phyloP scores from a whole-genome alignment of 1,140 invertebrate genomes.

The Zaprionus africanus region DNA sequence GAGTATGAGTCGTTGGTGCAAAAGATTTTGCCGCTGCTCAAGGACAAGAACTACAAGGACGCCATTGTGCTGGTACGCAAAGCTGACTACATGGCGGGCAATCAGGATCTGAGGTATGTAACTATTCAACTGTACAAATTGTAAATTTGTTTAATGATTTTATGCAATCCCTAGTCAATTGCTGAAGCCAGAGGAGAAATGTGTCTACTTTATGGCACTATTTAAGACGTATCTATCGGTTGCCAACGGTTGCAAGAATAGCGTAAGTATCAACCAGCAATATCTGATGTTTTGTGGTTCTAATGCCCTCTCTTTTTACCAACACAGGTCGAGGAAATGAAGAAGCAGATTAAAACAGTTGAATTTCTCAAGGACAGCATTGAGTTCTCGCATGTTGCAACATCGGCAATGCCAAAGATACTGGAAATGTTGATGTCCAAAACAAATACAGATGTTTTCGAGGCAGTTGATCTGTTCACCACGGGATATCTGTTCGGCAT shows the following conservation, averaged over 20 bases:
- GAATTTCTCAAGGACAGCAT: constrained; percentile 87
- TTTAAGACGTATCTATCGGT: constrained; percentile 73
- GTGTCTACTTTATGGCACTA: constrained; percentile 64
- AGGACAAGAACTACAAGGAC: constrained; percentile 71
- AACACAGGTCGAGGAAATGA: constrained; percentile 69
- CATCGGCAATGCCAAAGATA: constrained; percentile 89
- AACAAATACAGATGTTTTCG: constrained; percentile 90
- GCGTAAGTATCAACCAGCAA: constrained; percentile 47
- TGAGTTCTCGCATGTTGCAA: constrained; percentile 88
- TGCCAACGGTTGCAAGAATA: constrained; percentile 65
- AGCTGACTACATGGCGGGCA: constrained; percentile 67
- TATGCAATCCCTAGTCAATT: constrained; percentile 38
- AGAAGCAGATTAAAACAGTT: constrained; percentile 86
- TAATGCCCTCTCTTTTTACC: not conserved
- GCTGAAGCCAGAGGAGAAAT: constrained; percentile 67
- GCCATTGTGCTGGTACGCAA: constrained; percentile 68
- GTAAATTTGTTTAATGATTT: not conserved
- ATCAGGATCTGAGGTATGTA: constrained; percentile 55
- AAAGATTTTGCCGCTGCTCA: constrained; percentile 55
- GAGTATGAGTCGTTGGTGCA: constrained; percentile 66
- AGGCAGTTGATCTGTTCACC: constrained; percentile 94
- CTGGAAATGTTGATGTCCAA: constrained; percentile 90
- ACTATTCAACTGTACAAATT: not conserved
- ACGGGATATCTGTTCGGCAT: constrained; percentile 92
- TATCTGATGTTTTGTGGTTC: too few relatives aligned